Percentiles rank a stretch among this genome's conserved stretches.
Conservation (phyloP, 2,888 invertebrate species). For the Axea sp. region DNA sequence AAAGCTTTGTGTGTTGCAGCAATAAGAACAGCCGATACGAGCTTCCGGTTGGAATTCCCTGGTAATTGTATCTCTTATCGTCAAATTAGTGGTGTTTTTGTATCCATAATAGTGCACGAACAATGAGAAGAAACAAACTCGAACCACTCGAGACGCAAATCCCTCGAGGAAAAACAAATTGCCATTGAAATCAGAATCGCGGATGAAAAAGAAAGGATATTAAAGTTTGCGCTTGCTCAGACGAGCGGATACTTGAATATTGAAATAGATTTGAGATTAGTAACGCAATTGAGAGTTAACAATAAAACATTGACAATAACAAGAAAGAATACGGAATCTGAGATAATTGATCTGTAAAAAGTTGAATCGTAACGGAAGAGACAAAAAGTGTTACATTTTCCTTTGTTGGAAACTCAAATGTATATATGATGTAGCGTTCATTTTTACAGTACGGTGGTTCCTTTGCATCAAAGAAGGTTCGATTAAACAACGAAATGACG, state of each 20-base stretch:
- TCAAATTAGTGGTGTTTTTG: conserved; percentile 60
- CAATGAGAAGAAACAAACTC: conserved; percentile 59
- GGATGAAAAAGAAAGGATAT: conserved; percentile 15
- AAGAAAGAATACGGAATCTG: conserved; percentile 45
- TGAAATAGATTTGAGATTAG: conserved; percentile 63
- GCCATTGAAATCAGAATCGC: conserved; percentile 32
- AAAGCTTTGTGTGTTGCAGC: conserved; percentile 50
- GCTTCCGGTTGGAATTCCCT: conserved; percentile 61
- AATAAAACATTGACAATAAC: conserved; percentile 58
- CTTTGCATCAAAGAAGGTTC: conserved; percentile 56
- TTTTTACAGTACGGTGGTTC: conserved; percentile 50
- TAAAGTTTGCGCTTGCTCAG: conserved; percentile 13
- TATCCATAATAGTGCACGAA: conserved; percentile 61
- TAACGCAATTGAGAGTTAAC: conserved; percentile 61
- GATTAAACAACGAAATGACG: conserved; percentile 63
- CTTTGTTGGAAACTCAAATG: conserved; percentile 19
- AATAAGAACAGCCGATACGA: conserved; percentile 55
- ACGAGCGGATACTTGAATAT: conserved; percentile 44
- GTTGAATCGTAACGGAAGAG: conserved; percentile 14
- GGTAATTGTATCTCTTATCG: conserved; percentile 65
- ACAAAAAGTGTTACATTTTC: conserved; percentile 2
- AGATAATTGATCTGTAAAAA: conserved; percentile 46
- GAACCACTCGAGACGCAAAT: conserved; percentile 60
- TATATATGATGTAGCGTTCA: conserved; percentile 9
- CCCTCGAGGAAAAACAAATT: conserved; percentile 56